Conservation (phyloP, 2,113 vertebrate genomes). For the Tragulus kanchil region DNA sequence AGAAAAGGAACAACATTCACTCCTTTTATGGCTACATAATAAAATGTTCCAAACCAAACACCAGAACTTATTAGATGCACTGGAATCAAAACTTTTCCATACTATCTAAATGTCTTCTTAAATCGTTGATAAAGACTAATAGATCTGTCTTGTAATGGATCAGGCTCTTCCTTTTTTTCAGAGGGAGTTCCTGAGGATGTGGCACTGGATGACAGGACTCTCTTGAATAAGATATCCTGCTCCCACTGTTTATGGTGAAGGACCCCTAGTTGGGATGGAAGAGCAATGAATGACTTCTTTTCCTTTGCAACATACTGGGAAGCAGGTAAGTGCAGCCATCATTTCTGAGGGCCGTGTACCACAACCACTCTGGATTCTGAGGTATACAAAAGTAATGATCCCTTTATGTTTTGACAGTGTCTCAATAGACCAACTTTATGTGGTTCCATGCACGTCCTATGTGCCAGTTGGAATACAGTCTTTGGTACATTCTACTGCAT, state of each 20-base stretch:
- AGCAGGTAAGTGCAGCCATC: constrained; percentile 85
- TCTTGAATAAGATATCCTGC: constrained; percentile 55
- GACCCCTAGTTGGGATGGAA: constrained; percentile 62
- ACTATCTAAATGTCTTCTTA: constrained; percentile 97
- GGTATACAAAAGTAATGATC: constrained; percentile 61
- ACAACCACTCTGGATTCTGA: constrained; percentile 83
- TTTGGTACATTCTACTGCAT: constrained; percentile 89
- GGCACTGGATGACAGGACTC: constrained; percentile 25
- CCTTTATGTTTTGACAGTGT: constrained; percentile 76
- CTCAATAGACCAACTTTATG: constrained; percentile 71
- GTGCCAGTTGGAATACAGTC: constrained; percentile 83
- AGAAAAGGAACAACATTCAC: constrained; percentile 96
- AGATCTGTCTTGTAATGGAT: constrained; percentile 97
- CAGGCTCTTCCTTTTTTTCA: constrained; percentile 86
- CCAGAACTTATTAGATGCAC: constrained; percentile 96
- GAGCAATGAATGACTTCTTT: constrained; percentile 62
- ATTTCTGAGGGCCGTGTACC: constrained; percentile 76
- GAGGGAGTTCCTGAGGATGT: constrained; percentile 68
- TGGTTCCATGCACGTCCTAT: constrained; percentile 77
- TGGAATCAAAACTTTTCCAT: constrained; percentile 98
- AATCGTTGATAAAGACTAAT: constrained; percentile 95
- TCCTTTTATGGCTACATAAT: constrained; percentile 97
- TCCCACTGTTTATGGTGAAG: constrained; percentile 66
- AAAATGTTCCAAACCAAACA: constrained; percentile 97
- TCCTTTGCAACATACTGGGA: constrained; percentile 76